These are phyloP conservation scores for Cryptocheilus praepositus DNA, from an alignment of 2,888 invertebrate species.

Conservation along the genomic window DNA sequence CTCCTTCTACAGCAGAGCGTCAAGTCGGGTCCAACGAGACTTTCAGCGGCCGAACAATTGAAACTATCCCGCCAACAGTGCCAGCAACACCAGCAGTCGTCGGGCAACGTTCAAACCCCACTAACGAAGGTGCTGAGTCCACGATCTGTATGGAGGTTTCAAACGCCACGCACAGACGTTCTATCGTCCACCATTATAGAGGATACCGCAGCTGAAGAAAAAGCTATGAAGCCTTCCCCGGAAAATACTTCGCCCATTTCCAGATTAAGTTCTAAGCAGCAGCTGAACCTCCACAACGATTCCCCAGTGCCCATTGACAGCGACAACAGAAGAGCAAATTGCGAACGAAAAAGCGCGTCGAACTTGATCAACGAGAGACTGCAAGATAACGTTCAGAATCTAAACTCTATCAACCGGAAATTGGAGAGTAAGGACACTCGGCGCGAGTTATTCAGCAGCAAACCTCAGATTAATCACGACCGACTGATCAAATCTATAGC, in stretches of 20 bases:
- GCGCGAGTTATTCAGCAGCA: background rate
- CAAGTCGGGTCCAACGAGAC: constrained; percentile 79
- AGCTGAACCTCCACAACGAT: constrained; percentile 56
- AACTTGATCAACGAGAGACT: background rate
- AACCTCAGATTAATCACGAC: background rate
- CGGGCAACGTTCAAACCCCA: constrained; percentile 45
- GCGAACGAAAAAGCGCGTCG: background rate
- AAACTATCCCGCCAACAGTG: constrained; percentile 80
- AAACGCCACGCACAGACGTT: constrained; percentile 87
- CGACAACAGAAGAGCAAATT: too few relatives aligned
- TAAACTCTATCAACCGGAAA: background rate
- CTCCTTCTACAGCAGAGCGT: constrained; percentile 86
- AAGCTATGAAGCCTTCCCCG: constrained; percentile 71
- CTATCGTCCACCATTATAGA: constrained; percentile 91
- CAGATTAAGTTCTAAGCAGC: constrained; percentile 53
- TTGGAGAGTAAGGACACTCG: background rate
- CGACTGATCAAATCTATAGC: background rate
- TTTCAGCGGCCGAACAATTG: constrained; percentile 88
- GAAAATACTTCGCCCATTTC: constrained; percentile 59
- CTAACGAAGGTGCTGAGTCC: constrained; percentile 81
- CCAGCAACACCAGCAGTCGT: constrained; percentile 56
- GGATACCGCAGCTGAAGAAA: constrained; percentile 88
- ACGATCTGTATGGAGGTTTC: constrained; percentile 84
- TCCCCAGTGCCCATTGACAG: constrained; percentile 4
- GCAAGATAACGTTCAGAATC: background rate